Base-by-base conservation (phyloP, 1,140 invertebrate genomes). In the Hylaeus anthracinus region DNA sequence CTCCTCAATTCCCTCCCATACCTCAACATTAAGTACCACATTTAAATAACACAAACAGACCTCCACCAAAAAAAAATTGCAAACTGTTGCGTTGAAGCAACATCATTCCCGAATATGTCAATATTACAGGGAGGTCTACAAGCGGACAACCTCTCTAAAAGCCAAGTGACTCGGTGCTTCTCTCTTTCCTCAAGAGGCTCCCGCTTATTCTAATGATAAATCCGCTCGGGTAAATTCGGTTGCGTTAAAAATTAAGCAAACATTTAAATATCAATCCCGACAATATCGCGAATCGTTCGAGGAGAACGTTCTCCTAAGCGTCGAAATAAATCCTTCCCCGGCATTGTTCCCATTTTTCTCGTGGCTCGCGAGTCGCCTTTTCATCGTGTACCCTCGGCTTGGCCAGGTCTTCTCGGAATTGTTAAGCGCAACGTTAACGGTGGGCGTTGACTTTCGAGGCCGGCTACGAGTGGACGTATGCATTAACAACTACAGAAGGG, bases 401-500 rank as follows among this genome's bases (percentile, higher is more conserved):
- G 45, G 74, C 15, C 58, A 14, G 69, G 51, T 73, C 77, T 79
- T 79, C 77, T 73, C 61, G 15, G 77, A 79, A 79, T 79, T 73
- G 77, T 73, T 79, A 79, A 79, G 77, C 77, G 26, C 60, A 41
- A 43, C 77, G 61, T 79, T 79, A 79, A 73, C 77, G 71, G 77
- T 79, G 77, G 77, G 77, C 77, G 77, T 79, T 15, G 77, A 79
- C 77, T 72, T 73, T 79, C 77, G 77, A 65, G 41, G 77, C 71
- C 70, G 61, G 6, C 61, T 12, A 4, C 43, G 77, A 0, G 77
- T 73, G 77, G 71, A 79, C 77, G 77, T 79, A 79, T 79, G 71
- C 77, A 79, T 79, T 79, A 79, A 79, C 77, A 73, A 66, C 60
- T 45, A 43, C 71, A 37, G 48, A 53, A 71, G 76, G 55, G 72